Base-by-base conservation (phyloP, 2,797 vertebrate genomes). In the Cynopterus sphinx region DNA sequence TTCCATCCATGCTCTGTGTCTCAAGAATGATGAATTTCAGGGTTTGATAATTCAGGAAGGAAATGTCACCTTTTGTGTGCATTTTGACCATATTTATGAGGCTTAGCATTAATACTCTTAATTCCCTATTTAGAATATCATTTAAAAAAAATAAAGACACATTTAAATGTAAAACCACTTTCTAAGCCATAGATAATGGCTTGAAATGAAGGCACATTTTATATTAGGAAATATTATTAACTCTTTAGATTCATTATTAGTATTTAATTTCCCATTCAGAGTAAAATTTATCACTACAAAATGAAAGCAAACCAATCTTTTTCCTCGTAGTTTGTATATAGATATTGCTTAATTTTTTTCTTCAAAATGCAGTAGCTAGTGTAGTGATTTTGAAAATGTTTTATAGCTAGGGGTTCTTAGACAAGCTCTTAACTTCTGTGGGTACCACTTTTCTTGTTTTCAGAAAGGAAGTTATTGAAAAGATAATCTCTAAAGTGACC, bases 401-500 rank as follows among this genome's bases (percentile, higher is more conserved):
- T 92, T 92, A 61, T 88, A 59, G 6, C 17, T 74, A 78, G 63
- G 33, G 15, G 22, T 46, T 11, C n/a, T 73, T 71, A 63, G 43
- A 13, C 3, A 75, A 71, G 46, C 26, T 87, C 33, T 46, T 74
- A 65, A 87, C 12, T 89, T 87, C 33, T 41, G 19, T 36, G 26
- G 22, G 17, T n/a, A 92, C 84, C 75, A 75, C 8, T 46, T 79
- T 81, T 55, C 65, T 59, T 92, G 39, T 90, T 95, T 94, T 51
- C 21, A 53, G 65, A 67, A 81, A 75, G 36, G 26, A 93, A 91
- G 49, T 31, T 5, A 88, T 81, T 81, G 67, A 79, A 77, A 95
- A 87, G 49, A 87, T 81, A 81, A 94, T 79, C 46, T 87, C 55
- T 87, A 21, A 87, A 84, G 53, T 85, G 61, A 90, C 31, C 75